Conservation (phyloP, 2,113 vertebrate species). For the Lagopus muta region DNA sequence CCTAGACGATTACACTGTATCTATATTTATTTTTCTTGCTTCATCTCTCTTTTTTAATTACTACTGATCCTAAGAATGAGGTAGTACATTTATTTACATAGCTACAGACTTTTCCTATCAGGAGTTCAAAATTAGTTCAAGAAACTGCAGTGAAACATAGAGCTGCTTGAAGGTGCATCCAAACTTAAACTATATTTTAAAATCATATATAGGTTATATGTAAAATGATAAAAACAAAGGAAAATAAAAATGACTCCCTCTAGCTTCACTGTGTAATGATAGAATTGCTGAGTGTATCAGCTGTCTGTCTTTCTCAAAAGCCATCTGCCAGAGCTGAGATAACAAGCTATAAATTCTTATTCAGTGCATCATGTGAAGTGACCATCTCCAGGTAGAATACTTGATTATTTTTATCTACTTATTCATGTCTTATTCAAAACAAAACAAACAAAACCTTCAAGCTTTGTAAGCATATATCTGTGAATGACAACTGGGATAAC, state of each 20-base stretch:
- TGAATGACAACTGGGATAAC: neutral
- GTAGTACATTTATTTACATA: neutral
- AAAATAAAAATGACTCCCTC: neutral
- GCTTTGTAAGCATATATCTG: neutral
- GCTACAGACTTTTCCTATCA: conserved; percentile 7
- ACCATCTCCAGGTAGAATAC: neutral
- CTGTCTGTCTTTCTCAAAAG: neutral
- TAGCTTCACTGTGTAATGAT: neutral
- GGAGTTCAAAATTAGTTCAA: neutral
- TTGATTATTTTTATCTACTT: neutral
- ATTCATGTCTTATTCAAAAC: neutral
- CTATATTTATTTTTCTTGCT: conserved; percentile 7
- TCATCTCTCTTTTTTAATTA: conserved; percentile 24
- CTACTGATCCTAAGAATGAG: conserved; percentile 6
- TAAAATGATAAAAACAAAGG: neutral
- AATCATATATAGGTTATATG: neutral
- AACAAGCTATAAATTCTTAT: neutral
- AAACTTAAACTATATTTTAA: neutral
- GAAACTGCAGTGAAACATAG: neutral
- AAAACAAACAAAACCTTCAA: neutral
- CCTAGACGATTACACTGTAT: conserved; percentile 1
- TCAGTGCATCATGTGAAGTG: neutral
- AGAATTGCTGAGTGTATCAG: neutral
- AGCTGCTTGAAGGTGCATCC: neutral
- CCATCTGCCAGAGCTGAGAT: neutral